Evolutionary conservation across 2,113 vertebrate genomes (phyloP), one percentile per base, ranked within the genome.

Genomic region (Mugil cephalus): DNA sequence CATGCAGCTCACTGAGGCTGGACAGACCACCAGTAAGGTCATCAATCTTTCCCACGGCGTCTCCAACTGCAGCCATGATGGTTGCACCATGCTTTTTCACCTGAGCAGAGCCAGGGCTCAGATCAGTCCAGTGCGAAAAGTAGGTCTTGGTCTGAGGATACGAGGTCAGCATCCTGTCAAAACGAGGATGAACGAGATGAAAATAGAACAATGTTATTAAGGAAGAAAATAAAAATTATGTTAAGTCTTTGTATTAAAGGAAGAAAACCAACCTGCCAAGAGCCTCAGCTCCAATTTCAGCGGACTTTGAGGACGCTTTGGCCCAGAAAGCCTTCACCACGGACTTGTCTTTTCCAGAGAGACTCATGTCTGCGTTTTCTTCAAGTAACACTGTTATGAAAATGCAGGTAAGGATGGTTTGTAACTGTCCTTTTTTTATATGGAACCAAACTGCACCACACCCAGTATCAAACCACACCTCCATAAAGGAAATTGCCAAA

Each of bases 1-100:
- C 96, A 1, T 97, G 96, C 70, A 95, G 92, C 77, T 95, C 93
- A 9, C 95, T 96, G 52, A 96, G 94, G 4, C 50, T 77, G 66
- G 85, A 52, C 70, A 97, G 48, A 7, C 83, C 70, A 0, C 3
- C 9, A 0, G 42, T 15, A 0, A 97, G 74, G 76, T 95, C 62
- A 53, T 96, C 94, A 0, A 95, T 4, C 50, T 91, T 46, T 47
- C 74, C 87, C 21, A 94, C 82, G 0, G 86, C 89, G 24, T 30
- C 24, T 30, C 24, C 24, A 30, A 30, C 24, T 2, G 24, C 24
- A 2, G 24, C 24, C 24, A 30, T 30, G 24, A 30, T 30, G 24
- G 24, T 30, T 5, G 24, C 24, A 30, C 24, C 24, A 30, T 30
- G 24, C 24, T 30, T 30, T 30, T 30, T 30, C 24, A 30, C 24